A percentile compares a stretch with the other conserved stretches of the same genome.
Conservation (phyloP, 2,113 vertebrate species). For the Sturnira hondurensis region DNA sequence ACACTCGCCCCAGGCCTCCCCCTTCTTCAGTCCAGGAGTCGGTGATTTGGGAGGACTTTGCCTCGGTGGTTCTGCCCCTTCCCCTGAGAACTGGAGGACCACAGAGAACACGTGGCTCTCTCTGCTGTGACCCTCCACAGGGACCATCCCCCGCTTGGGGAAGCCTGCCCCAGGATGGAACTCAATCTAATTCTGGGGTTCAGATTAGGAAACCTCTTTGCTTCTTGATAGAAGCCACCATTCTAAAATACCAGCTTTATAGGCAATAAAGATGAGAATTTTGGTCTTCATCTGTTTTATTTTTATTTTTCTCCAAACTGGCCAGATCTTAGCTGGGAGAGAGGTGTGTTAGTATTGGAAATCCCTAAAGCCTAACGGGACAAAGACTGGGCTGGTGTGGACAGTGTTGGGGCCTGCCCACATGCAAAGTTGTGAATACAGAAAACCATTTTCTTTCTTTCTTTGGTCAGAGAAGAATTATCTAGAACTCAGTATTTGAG, state of each 20-base stretch:
- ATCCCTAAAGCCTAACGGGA: neutral
- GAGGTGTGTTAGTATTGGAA: neutral
- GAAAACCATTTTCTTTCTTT: neutral
- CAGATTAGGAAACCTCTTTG: neutral
- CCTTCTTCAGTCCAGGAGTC: neutral
- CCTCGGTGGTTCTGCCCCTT: neutral
- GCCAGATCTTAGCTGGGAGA: neutral
- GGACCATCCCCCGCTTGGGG: neutral
- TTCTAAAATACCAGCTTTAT: neutral
- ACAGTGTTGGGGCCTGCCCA: neutral
- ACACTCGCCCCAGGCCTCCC: neutral
- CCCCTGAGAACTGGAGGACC: neutral
- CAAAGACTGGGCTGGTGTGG: neutral
- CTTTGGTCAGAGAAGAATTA: conserved; percentile 6
- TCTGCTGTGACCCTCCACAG: neutral
- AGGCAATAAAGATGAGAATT: neutral
- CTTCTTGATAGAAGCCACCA: neutral
- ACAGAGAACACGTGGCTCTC: neutral
- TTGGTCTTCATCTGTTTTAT: neutral
- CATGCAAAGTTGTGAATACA: neutral
- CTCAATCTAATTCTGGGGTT: neutral
- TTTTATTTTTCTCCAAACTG: neutral
- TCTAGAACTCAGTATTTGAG: neutral
- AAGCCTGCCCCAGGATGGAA: neutral
- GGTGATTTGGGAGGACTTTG: neutral